These are phyloP conservation scores for Decapterus maruadsi DNA, from an alignment of 2,797 vertebrate genomes.

Conservation along the genomic window DNA sequence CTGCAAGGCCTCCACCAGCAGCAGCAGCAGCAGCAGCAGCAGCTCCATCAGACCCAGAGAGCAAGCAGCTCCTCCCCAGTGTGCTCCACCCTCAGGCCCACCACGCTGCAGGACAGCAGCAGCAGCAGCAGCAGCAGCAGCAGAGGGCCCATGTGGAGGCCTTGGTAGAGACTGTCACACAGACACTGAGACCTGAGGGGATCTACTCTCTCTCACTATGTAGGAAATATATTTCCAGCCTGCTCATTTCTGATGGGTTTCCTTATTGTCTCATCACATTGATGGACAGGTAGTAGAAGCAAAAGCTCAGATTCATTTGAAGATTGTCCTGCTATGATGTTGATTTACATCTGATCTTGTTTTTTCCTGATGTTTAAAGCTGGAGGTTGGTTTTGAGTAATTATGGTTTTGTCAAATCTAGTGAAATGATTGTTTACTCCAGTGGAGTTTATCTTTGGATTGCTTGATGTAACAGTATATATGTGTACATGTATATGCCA, in stretches of 20 bases:
- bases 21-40: conserved; percentile 45
- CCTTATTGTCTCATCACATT: conserved; percentile 82
- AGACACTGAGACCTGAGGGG: conserved; percentile 72
- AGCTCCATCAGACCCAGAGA: conserved; percentile 66
- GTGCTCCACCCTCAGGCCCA: conserved; percentile 53
- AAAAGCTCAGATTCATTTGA: conserved; percentile 55
- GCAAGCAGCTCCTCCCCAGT: conserved; percentile 46
- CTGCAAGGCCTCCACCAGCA: conserved; percentile 74
- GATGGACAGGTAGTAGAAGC: conserved; percentile 77
- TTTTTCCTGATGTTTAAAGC: conserved; percentile 65
- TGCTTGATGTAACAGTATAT: conserved; percentile 69
- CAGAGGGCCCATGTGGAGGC: conserved; percentile 81
- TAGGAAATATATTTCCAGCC: conserved; percentile 83
- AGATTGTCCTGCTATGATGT: conserved; percentile 59
- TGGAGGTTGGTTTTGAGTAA: conserved; percentile 63
- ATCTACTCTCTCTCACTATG: conserved; percentile 64
- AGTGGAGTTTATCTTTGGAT: conserved; percentile 83
- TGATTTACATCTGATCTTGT: conserved; percentile 39
- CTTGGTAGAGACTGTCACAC: conserved; percentile 83
- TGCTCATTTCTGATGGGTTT: conserved; percentile 51
- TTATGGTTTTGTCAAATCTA: conserved; percentile 67
- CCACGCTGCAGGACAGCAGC: conserved; percentile 66
- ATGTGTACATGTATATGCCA: conserved; percentile 29
- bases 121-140: background rate
- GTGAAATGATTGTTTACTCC: conserved; percentile 79